Evolutionary conservation across 1,140 invertebrate species (phyloP), one percentile per base, ranked within the genome.

Genomic region (Vanessa tameamea): DNA sequence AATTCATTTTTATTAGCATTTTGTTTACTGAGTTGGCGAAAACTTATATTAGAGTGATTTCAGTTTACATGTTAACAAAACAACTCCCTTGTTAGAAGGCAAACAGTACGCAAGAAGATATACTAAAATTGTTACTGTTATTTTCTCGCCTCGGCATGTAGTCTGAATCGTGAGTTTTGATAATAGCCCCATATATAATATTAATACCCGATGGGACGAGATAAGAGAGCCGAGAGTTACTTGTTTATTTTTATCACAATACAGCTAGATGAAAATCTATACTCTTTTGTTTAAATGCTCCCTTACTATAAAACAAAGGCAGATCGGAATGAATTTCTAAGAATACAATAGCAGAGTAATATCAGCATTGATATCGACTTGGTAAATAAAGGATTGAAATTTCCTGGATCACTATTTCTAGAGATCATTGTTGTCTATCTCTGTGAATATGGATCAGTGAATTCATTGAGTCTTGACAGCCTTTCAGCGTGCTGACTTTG

Each of bases 141-240:
- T 78, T 77, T 77, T 81, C 64, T 48, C 77, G 73, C 79, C 64
- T 71, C 57, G 65, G 55, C 37, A 59, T 59, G 48, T 75, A 48
- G 63, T 59, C 61, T 63, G 73, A 73, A 75, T 77, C 73, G 71
- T 78, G 72, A 78, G 69, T 79, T 75, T 75, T 71, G 77, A 64
- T 77, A 79, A 79, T 75, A 75, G 63, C 61, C 69, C 61, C 70
- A 81, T 81, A 81, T 77, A 77, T 81, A 75, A 77, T 78, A 73
- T 77, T 77, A 75, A 81, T 79, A 66, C 48, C 61, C 75, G 70
- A 78, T 78, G 71, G 68, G 70, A 72, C 31, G 31, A 68, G 78
- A 80, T 77, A 80, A 73, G 55, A 51, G 72, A 55, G 66, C 59
- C 69, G 59, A 78, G 72, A 72, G 69, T 53, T 72, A 66, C 70